phyloP scores from a whole-genome alignment of 2,888 invertebrate genomes.

The Tetranychus truncatus region DNA sequence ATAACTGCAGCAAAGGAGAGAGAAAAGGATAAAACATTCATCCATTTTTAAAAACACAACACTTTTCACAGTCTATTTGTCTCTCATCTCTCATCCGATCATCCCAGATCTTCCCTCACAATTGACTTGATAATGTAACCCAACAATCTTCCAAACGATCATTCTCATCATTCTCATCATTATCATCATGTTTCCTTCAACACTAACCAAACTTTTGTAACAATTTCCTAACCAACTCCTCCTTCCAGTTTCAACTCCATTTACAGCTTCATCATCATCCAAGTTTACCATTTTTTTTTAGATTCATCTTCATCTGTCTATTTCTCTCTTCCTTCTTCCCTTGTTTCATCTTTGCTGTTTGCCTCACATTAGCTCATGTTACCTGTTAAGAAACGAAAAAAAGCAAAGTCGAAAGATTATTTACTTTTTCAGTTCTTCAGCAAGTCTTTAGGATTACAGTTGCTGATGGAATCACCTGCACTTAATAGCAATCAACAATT shows the following conservation, averaged over 20 bases:
- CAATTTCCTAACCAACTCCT: too few relatives aligned
- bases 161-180: neutral
- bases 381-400: too few relatives aligned
- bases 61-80: neutral
- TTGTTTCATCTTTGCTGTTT: too few relatives aligned
- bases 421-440: neutral
- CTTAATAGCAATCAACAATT: too few relatives aligned
- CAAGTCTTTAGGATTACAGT: too few relatives aligned
- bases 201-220: too few relatives aligned
- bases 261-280: too few relatives aligned
- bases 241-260: too few relatives aligned
- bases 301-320: neutral
- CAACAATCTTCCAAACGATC: neutral
- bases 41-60: neutral
- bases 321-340: neutral
- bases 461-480: too few relatives aligned
- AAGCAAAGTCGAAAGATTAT: too few relatives aligned
- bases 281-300: neutral
- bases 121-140: neutral
- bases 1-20: neutral
- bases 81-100: neutral
- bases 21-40: neutral
- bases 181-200: neutral
- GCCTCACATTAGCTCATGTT: too few relatives aligned
- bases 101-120: neutral